Evolutionary conservation across 30 jellyfish, hydroid and myxozoan genomes (phyloP).

Genomic region (Cassiopea xamachana): DNA sequence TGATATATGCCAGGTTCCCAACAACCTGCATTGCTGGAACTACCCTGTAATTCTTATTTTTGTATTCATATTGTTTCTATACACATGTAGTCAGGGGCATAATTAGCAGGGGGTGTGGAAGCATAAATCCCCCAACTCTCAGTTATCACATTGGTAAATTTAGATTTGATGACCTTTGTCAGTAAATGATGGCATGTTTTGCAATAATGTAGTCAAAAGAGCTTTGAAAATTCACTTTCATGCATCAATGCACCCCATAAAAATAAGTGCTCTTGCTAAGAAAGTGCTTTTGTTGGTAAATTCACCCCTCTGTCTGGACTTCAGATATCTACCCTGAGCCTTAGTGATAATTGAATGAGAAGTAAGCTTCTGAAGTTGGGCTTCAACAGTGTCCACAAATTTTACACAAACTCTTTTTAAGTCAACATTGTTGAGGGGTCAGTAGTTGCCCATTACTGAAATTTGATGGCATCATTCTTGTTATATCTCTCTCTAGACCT

Average conservation of each 20-base stretch:
- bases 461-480: conserved; percentile 9
- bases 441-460: conserved; percentile 24
- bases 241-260: neutral
- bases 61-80: too few relatives aligned
- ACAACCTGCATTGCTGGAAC: too few relatives aligned
- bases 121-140: too few relatives aligned
- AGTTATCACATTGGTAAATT: too few relatives aligned
- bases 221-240: neutral
- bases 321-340: conserved; percentile 48
- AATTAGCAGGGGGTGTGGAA: too few relatives aligned
- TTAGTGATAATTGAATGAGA: conserved; percentile 77
- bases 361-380: conserved; percentile 54
- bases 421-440: conserved; percentile 36
- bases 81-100: too few relatives aligned
- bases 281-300: neutral
- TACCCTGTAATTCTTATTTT: too few relatives aligned
- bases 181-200: too few relatives aligned
- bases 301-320: conserved; percentile 2
- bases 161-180: too few relatives aligned
- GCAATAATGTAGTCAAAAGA: too few relatives aligned
- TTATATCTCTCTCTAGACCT: too few relatives aligned
- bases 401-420: neutral
- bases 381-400: conserved; percentile 27
- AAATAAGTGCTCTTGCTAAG: neutral
- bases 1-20: neutral